phyloP scores from a whole-genome alignment of 2,888 invertebrate genomes.

The Drosophila monieri region DNA sequence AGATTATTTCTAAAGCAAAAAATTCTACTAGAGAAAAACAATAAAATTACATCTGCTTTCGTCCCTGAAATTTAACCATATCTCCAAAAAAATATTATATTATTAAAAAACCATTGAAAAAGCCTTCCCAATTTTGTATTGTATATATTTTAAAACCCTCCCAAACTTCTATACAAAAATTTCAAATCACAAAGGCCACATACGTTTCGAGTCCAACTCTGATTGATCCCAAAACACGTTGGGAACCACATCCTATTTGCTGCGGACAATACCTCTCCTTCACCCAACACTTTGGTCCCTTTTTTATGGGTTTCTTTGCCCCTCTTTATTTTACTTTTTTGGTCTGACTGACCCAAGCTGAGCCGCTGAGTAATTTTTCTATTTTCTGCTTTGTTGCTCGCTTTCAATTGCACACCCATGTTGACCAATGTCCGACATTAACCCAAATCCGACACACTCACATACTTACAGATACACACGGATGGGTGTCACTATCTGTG shows the following conservation, averaged over 20 bases:
- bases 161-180: constrained; percentile 7
- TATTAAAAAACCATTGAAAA: background rate
- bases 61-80: too few species aligned
- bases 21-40: too few species aligned
- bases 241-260: constrained; percentile 3
- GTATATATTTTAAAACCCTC: constrained; percentile 42
- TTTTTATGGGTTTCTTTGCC: constrained; percentile 41
- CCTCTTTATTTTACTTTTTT: constrained; percentile 15
- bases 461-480: constrained; percentile 9
- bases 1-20: too few species aligned
- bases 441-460: constrained; percentile 68
- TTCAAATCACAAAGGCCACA: constrained; percentile 18
- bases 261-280: background rate
- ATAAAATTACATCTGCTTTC: too few species aligned
- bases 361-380: constrained; percentile 71
- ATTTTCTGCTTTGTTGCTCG: constrained; percentile 76
- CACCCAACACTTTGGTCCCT: constrained; percentile 9
- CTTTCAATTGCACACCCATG: constrained; percentile 74
- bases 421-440: constrained; percentile 75
- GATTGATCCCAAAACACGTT: constrained; percentile 33
- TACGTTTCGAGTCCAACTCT: constrained; percentile 15
- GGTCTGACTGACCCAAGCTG: constrained; percentile 25
- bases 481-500: constrained; percentile 12
- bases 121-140: background rate
- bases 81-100: background rate